Base-by-base conservation (phyloP, 1,140 invertebrate genomes). In the Drosophila funebris region DNA sequence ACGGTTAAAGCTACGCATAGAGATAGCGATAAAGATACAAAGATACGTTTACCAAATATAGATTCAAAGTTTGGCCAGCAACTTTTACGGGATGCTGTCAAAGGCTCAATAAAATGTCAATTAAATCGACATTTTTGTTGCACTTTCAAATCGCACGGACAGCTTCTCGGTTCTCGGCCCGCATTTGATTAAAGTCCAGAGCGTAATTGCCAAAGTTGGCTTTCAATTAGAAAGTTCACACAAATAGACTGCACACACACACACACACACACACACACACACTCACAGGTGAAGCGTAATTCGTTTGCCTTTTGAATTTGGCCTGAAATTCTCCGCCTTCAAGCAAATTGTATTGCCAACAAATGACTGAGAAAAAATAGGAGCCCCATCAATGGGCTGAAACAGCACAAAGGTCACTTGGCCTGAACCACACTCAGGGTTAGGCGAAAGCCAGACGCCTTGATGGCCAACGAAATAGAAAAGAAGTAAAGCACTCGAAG, bases 141-240 rank as follows among this genome's bases (percentile, higher is more conserved):
- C 82, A 78, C 53, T 81, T 63, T 68, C 62, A 57, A 80, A 81
- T 82, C 62, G 36, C 37, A 73, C 24, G 24, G 3, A n/a, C 44
- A 18, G 24, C 3, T 54, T 41, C 41, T n/a, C 2, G 33, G 18
- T 39, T 48, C 18, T 50, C 43, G 44, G 16, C 60, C 24, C 61
- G 60, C 63, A 78, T 87, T 87, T 87, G 83, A 87, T 87, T 89
- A 87, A 87, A 78, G 84, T 83, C 77, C 83, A 73, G 62, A 27
- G 44, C 60, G 69, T 89, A 88, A 89, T 88, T 89, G 84, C 79
- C 84, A 88, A 88, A 88, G 83, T 88, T 88, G 69, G 76, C 83
- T 83, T 88, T 88, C 84, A 88, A 88, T 88, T 88, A 88, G 76
- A 88, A 88, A 87, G 75, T 87, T 82, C 52, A 62, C 73, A 72